phyloP scores from a whole-genome alignment of 2,113 vertebrate species.

The Seriola quinqueradiata region DNA sequence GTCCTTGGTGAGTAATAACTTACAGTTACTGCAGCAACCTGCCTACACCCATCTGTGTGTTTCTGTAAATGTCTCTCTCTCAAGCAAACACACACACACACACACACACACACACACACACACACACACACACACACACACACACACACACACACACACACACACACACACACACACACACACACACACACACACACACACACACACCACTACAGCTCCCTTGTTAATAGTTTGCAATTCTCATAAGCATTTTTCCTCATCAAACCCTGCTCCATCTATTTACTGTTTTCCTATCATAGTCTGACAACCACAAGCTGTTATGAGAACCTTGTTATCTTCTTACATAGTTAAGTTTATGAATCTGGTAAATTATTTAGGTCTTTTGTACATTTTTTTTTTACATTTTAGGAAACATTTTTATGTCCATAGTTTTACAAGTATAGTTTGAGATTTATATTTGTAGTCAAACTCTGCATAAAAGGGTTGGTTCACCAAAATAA shows the following conservation, averaged over 20 bases:
- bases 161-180: background rate
- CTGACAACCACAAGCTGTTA: slow-evolving; percentile 57
- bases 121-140: background rate
- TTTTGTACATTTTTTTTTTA: background rate
- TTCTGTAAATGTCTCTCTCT: slow-evolving; percentile 29
- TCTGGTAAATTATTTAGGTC: background rate
- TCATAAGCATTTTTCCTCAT: slow-evolving; percentile 54
- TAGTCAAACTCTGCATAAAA: background rate
- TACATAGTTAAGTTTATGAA: slow-evolving; percentile 36
- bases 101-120: background rate
- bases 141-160: background rate
- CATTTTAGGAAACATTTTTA: background rate
- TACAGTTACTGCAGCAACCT: slow-evolving; percentile 62
- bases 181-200: background rate
- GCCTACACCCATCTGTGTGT: slow-evolving; percentile 65
- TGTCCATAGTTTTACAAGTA: background rate
- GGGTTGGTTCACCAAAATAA: background rate
- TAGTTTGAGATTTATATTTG: no score
- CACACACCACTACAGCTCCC: slow-evolving; percentile 15
- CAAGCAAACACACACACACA: background rate
- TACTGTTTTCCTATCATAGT: slow-evolving; percentile 46
- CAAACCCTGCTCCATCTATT: slow-evolving; percentile 44
- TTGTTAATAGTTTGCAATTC: slow-evolving; percentile 43
- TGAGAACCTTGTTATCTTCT: slow-evolving; percentile 38
- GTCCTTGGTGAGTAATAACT: slow-evolving; percentile 68